Base-by-base conservation (phyloP, 1,140 invertebrate genomes). In the Proales similis region DNA sequence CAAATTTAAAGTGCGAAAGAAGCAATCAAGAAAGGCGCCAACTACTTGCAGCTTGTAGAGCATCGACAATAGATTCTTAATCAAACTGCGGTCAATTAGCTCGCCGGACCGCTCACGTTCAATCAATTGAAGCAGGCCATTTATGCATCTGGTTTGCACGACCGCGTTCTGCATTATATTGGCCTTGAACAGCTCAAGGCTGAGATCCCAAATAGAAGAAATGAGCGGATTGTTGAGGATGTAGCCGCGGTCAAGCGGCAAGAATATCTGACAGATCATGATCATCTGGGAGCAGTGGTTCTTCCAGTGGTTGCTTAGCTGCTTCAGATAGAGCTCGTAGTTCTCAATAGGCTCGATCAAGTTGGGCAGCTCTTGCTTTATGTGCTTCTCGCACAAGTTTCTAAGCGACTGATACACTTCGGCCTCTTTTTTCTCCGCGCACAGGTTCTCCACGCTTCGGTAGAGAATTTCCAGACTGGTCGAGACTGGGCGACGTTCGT, bases 51-150 rank as follows among this genome's bases (percentile, higher is more conserved):
- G 77, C 78, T 96, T 93, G 43, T 89, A 91, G 17, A 98, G 80
- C 93, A 99, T 99, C 68, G 93, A 79, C 19, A 98, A 80, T 14
- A 98, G 77, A 65, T 87, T 94, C 74, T 97, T 97, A 4, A 98
- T 80, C 64, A 98, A 77, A 2, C 85, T 87, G 64, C 91, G 81
- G 77, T 98, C 92, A 0, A 98, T 90, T 22, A 88, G 82, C 69
- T 95, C 90, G 3, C 92, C 92, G 68, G 85, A 85, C 14, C 94
- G 79, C 73, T 98, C 94, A 68, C 86, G 84, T 72, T 94, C 90
- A 53, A 98, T 96, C 1, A 97, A 77, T 79, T 88, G 82, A 12
- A 98, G 78, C 29, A 98, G 77, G 12, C 92, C 92, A 71, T 94
- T 89, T n/a, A 96, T 89, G 12, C 57, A 61, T 61, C 57, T 29